Conservation (phyloP, 2,888 invertebrate species). For the Acleris sparsana region DNA sequence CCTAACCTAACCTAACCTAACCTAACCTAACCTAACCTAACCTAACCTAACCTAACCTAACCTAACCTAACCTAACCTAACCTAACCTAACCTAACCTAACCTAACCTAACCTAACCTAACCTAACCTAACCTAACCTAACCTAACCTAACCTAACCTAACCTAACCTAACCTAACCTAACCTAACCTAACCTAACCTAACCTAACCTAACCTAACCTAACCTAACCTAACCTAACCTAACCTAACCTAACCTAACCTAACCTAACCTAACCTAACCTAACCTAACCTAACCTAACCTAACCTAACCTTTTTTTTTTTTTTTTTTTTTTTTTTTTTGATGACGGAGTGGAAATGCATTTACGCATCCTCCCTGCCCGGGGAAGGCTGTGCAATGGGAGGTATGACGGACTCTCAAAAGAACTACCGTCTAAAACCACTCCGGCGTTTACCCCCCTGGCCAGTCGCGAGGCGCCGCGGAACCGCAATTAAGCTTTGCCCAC, state of each 20-base stretch:
- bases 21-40: conserved; percentile 11
- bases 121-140: conserved; percentile 25
- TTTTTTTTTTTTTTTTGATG: no score
- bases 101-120: neutral
- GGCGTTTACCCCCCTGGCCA: no score
- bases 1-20: conserved; percentile 20
- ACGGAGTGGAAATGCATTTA: no score
- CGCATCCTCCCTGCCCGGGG: no score
- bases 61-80: conserved; percentile 29
- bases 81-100: conserved; percentile 25
- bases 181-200: conserved; percentile 17
- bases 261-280: conserved; percentile 15
- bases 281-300: conserved; percentile 26
- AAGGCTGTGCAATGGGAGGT: no score
- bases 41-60: conserved; percentile 14
- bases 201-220: conserved; percentile 17
- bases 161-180: conserved; percentile 17
- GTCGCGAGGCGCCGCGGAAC: no score
- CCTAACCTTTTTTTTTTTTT: neutral
- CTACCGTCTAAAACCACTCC: no score
- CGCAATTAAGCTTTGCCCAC: no score
- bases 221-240: conserved; percentile 17
- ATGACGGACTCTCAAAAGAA: no score
- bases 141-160: conserved; percentile 26
- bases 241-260: conserved; percentile 16